Evolutionary conservation across 2,888 invertebrate genomes (phyloP), one percentile per base, ranked within the genome.

Genomic region (Synergus gifuensis): DNA sequence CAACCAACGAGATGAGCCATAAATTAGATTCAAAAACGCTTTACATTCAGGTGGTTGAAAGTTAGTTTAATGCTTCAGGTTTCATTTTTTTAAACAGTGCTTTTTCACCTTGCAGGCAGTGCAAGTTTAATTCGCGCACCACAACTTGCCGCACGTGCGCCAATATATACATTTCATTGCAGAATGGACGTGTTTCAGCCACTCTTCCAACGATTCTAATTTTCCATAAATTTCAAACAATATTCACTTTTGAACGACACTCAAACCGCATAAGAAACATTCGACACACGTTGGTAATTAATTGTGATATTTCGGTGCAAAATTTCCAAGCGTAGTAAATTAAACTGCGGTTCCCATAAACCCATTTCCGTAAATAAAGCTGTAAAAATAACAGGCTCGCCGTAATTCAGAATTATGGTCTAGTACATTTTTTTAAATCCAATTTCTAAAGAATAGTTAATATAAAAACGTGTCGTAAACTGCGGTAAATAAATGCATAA

Each of bases 51-150:
- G 2, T 4, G n/a, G 73, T 54, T 73, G 54, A 73, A 54, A 54
- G 73, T 73, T 73, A 73, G 73, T 73, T 73, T 73, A 54, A 73
- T 73, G 73, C 12, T 73, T 54, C 18, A n/a, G 54, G 49, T 73
- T 36, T 40, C 54, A 73, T 73, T 73, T 73, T 73, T 73, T 73
- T 14, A 36, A 73, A 36, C 36, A 36, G 73, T n/a, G 5, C 54
- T 73, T 73, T 54, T 73, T 54, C 54, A 73, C 54, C 36, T 54
- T 36, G 36, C 73, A 40, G 54, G 36, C 73, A 73, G 9, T 73
- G n/a, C 54, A n/a, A 73, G 28, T 73, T 73, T 73, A 73, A 73
- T 73, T 54, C 73, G 73, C 49, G 36, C 69, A 49, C 54, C 69
- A n/a, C 49, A n/a, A 73, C 49, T 73, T 73, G 69, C 28, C 54